A percentile compares a stretch with the other conserved stretches of the same genome.
These are phyloP conservation scores for Murina feae DNA, from an alignment of 2,113 vertebrate species.

Conservation along the genomic window DNA sequence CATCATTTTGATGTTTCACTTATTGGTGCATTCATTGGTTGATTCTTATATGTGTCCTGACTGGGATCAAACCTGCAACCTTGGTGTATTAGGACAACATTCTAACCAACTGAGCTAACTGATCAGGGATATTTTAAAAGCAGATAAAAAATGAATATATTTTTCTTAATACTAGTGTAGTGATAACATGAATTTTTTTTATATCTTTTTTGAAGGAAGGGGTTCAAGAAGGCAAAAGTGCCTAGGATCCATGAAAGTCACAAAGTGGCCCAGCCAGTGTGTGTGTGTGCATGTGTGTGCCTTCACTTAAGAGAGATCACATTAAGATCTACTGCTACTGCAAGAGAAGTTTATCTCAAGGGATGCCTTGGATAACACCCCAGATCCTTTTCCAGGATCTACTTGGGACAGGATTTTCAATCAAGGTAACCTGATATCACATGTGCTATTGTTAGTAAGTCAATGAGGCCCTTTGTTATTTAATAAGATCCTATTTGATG, in stretches of 20 bases:
- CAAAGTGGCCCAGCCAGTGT: not conserved
- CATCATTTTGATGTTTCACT: too few relatives aligned
- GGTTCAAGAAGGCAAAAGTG: not conserved
- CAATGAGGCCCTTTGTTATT: not conserved
- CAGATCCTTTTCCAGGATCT: too few relatives aligned
- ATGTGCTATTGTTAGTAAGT: not conserved
- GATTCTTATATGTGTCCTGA: too few relatives aligned
- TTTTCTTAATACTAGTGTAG: not conserved
- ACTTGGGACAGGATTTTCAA: not conserved
- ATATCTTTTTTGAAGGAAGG: not conserved
- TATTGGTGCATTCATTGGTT: too few relatives aligned
- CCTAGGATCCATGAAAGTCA: not conserved
- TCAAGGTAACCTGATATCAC: not conserved
- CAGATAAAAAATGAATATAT: not conserved
- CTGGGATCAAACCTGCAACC: too few relatives aligned
- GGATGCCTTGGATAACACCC: too few relatives aligned
- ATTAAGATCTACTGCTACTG: not conserved
- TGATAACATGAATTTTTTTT: not conserved
- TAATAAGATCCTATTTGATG: not conserved
- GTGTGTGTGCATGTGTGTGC: not conserved
- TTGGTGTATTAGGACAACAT: too few relatives aligned
- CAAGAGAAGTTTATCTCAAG: too few relatives aligned
- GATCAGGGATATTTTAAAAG: not conserved
- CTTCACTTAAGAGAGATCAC: not conserved
- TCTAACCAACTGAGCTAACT: too few relatives aligned